Percentiles rank a stretch among this genome's conserved stretches.
phyloP scores from a whole-genome alignment of 2,888 invertebrate species.

The Glyphotaelius pellucidus region DNA sequence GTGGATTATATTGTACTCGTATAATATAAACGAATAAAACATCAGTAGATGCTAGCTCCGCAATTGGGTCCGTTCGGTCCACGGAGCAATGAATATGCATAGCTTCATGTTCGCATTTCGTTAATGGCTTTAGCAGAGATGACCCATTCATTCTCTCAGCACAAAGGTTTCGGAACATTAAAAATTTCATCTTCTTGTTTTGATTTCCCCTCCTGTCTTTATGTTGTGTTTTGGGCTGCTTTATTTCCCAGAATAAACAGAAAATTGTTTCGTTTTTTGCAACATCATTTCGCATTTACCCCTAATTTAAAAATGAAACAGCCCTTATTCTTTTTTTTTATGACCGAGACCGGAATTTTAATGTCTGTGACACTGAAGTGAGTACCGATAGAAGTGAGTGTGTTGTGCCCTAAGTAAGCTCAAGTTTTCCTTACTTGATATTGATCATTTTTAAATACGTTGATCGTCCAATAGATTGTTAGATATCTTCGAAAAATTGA shows the following conservation, averaged over 20 bases:
- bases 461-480: no score
- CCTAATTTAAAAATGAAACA: not conserved
- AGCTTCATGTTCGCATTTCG: not conserved
- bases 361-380: not conserved
- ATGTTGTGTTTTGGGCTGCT: not conserved
- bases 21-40: not conserved
- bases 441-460: no score
- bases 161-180: not conserved
- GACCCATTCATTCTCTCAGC: not conserved
- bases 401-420: no score
- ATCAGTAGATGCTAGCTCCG: not conserved
- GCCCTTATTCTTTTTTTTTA: not conserved
- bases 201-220: not conserved
- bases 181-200: not conserved
- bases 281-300: not conserved
- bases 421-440: no score
- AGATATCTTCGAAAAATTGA: no score
- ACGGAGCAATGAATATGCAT: not conserved
- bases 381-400: no score
- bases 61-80: not conserved
- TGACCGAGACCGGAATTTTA: not conserved
- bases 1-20: not conserved
- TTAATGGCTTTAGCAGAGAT: not conserved
- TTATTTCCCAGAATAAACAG: conserved; percentile 2
- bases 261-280: not conserved